Percentiles rank a stretch among this genome's conserved stretches.
Conservation (phyloP, 2,888 invertebrate genomes). For the Tetranychus truncatus region DNA sequence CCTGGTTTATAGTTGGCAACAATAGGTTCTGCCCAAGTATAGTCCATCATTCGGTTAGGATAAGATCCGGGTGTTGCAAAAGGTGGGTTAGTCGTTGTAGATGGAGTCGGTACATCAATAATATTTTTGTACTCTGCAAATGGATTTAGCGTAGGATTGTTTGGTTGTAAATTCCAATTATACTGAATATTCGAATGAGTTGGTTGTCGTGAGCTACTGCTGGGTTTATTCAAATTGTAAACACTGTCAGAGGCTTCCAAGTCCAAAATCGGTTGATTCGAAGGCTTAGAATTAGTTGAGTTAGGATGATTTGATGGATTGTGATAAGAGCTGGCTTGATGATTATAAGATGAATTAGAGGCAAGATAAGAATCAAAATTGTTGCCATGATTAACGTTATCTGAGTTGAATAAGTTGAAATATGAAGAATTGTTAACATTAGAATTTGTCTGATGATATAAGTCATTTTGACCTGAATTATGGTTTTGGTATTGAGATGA, state of each 20-base stretch:
- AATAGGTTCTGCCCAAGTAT: conserved; percentile 14
- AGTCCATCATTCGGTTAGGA: conserved; percentile 13
- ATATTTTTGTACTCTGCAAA: not conserved
- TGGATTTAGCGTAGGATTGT: not conserved
- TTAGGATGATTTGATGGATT: too few relatives aligned
- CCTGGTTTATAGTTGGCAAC: conserved; percentile 53
- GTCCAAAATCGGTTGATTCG: not conserved
- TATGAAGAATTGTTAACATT: not conserved
- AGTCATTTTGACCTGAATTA: not conserved
- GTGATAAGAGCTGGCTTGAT: too few relatives aligned
- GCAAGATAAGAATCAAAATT: not conserved
- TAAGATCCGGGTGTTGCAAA: not conserved
- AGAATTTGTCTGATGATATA: not conserved
- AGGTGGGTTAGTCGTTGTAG: not conserved
- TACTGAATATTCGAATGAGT: not conserved
- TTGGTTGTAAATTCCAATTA: not conserved
- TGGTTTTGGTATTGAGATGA: too few relatives aligned
- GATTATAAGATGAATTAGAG: not conserved
- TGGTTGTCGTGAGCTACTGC: not conserved
- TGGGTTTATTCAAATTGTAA: not conserved
- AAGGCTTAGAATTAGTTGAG: too few relatives aligned
- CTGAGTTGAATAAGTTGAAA: not conserved
- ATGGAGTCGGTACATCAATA: not conserved
- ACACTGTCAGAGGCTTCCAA: not conserved
- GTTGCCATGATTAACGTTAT: not conserved